phyloP scores from a whole-genome alignment of 2,113 vertebrate genomes.

The Danionella cerebrum region DNA sequence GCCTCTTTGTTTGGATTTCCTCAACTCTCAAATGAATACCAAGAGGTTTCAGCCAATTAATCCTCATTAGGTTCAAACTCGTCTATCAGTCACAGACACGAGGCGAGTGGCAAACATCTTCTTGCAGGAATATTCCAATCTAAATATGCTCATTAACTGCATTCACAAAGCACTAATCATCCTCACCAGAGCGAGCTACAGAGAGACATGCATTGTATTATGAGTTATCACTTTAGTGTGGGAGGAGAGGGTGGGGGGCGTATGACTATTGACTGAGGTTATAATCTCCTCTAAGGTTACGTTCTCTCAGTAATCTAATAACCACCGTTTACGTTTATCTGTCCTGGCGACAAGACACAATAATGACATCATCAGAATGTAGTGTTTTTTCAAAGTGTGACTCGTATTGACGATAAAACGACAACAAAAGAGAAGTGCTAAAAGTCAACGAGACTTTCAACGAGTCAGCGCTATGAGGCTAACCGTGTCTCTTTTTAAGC shows the following conservation, averaged over 20 bases:
- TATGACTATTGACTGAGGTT: conserved; percentile 16
- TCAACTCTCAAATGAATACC: neutral
- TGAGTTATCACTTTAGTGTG: neutral
- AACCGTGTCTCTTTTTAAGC: conserved; percentile 54
- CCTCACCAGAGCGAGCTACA: neutral
- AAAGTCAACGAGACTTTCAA: conserved; percentile 54
- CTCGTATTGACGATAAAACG: conserved; percentile 62
- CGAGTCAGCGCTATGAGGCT: conserved; percentile 53
- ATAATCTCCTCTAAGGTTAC: conserved; percentile 4
- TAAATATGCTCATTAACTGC: conserved; percentile 53
- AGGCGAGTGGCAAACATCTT: conserved; percentile 31
- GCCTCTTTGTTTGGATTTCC: neutral
- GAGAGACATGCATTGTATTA: neutral
- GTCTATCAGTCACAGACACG: neutral
- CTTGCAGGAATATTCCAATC: conserved; percentile 64
- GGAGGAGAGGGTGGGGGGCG: neutral
- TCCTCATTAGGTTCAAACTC: conserved; percentile 31
- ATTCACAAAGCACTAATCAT: conserved; percentile 51
- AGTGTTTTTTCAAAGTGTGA: conserved; percentile 44
- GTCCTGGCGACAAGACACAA: conserved; percentile 15
- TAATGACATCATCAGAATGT: conserved; percentile 19
- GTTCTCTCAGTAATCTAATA: conserved; percentile 16
- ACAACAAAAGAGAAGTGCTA: conserved; percentile 55
- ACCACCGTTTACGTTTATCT: conserved; percentile 27
- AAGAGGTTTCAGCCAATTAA: conserved; percentile 18